These are phyloP conservation scores for Tychaedon coryphoeus DNA, from an alignment of 2,113 vertebrate genomes.

Conservation along the genomic window DNA sequence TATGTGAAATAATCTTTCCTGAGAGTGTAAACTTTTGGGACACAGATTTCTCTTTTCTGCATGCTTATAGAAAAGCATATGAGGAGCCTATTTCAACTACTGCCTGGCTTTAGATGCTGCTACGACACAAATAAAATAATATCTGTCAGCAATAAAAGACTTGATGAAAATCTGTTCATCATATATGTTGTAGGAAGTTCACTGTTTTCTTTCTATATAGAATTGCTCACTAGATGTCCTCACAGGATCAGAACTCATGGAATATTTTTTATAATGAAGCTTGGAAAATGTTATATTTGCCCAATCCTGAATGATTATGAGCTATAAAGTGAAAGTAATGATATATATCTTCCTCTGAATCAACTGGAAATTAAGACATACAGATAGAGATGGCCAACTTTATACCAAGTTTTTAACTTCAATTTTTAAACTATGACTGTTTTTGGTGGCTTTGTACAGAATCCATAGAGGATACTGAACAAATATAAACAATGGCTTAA, in stretches of 20 bases:
- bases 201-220: not conserved
- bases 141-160: not conserved
- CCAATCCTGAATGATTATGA: not conserved
- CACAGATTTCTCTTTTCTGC: not conserved
- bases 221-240: constrained; percentile 60
- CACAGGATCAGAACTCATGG: constrained; percentile 30
- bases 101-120: not conserved
- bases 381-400: not conserved
- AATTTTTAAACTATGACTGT: not conserved
- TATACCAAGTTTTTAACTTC: not conserved
- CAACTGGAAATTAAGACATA: not conserved
- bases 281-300: not conserved
- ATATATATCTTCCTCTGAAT: not conserved
- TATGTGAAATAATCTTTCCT: not conserved
- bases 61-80: not conserved
- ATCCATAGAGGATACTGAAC: not conserved
- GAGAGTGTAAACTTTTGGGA: not conserved
- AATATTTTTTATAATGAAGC: not conserved
- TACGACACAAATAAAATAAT: not conserved
- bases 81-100: not conserved
- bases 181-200: not conserved
- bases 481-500: not conserved
- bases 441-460: not conserved
- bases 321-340: not conserved
- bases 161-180: not conserved